phyloP scores from a whole-genome alignment of 2,113 vertebrate genomes.

The Paraplagusia blochii region DNA sequence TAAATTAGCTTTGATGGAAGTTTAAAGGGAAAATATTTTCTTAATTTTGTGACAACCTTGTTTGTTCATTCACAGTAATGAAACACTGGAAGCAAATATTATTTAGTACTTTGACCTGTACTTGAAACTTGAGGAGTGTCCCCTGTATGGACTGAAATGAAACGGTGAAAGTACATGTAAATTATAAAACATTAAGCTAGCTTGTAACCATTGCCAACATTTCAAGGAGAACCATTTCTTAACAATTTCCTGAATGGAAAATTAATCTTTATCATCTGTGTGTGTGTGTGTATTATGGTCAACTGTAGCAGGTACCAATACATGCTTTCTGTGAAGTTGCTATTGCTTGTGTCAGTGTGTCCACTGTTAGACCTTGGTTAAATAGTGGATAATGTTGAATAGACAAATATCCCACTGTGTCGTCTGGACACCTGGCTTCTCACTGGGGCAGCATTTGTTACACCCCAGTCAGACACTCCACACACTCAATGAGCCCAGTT shows the following conservation, averaged over 20 bases:
- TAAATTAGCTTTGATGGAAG: neutral
- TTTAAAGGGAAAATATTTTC: neutral
- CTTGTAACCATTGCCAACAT: neutral
- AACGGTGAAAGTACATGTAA: neutral
- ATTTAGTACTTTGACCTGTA: neutral
- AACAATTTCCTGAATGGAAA: too few species aligned
- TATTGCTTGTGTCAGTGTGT: too few species aligned
- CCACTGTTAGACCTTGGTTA: too few species aligned
- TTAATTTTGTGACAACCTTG: neutral
- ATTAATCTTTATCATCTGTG: too few species aligned
- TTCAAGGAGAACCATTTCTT: neutral
- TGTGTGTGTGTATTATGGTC: too few species aligned
- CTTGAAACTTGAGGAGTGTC: neutral
- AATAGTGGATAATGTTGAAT: too few species aligned
- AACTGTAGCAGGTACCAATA: too few species aligned
- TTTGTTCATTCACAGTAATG: neutral
- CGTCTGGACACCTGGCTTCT: too few species aligned
- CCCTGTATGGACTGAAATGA: neutral
- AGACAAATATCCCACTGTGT: too few species aligned
- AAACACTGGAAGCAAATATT: neutral
- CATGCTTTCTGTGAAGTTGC: too few species aligned
- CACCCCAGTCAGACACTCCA: neutral
- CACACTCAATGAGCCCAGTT: conserved; percentile 29
- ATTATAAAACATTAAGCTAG: neutral
- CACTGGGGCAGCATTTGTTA: too few species aligned